A percentile compares a stretch with the other conserved stretches of the same genome.
Conservation (phyloP, 2,888 invertebrate species). For the Cepaea hortensis region DNA sequence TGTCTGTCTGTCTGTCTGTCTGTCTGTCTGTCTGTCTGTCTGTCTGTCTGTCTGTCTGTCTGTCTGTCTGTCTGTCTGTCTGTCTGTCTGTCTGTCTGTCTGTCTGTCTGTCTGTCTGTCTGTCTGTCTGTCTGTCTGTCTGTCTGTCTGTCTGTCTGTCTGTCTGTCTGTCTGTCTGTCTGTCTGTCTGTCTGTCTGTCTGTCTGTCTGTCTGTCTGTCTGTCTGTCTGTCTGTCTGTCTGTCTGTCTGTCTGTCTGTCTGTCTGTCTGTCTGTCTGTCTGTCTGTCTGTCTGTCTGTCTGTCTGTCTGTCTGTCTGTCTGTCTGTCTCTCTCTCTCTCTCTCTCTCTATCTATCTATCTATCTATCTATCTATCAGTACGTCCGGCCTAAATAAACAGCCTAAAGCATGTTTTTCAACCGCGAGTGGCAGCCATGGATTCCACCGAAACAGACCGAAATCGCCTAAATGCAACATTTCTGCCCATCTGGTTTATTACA, state of each 20-base stretch:
- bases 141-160: constrained; percentile 33
- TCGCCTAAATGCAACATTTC: no score
- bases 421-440: no score
- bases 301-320: neutral
- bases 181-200: constrained; percentile 5
- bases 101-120: neutral
- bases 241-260: neutral
- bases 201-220: constrained; percentile 14
- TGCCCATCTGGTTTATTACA: no score
- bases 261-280: constrained; percentile 11
- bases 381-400: no score
- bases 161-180: constrained; percentile 44
- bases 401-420: no score
- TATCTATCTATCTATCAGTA: no score
- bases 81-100: neutral
- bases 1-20: constrained; percentile 41
- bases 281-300: neutral
- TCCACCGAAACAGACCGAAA: no score
- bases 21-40: neutral
- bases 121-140: neutral
- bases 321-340: no score
- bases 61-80: neutral
- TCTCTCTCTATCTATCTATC: no score
- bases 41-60: neutral
- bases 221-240: constrained; percentile 1